Conservation (phyloP, 2,888 invertebrate species). For the Apamea epomidion region DNA sequence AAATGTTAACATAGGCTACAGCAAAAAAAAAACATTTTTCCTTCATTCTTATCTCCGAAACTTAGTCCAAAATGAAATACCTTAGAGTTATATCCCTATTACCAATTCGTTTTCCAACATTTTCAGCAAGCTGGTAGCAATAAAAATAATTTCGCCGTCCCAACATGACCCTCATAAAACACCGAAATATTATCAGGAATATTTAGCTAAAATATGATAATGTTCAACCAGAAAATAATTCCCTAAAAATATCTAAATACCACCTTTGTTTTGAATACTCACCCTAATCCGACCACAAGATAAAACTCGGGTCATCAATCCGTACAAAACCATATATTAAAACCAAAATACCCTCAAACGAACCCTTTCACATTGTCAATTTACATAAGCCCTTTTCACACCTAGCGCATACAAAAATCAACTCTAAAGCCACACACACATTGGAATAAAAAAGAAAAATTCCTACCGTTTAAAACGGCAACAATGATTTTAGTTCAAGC, state of each 20-base stretch:
- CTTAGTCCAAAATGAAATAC: background rate
- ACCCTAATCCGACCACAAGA: slow-evolving; percentile 32
- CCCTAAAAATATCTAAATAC: slow-evolving; percentile 47
- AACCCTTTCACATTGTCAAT: slow-evolving; percentile 63
- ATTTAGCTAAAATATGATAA: slow-evolving; percentile 44
- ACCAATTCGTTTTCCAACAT: slow-evolving; percentile 18
- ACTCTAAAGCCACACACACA: slow-evolving; percentile 61
- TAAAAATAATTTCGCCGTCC: slow-evolving; percentile 39
- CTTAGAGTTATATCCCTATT: slow-evolving; percentile 21
- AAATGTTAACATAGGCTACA: background rate
- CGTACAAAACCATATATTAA: slow-evolving; percentile 40
- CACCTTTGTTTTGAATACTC: slow-evolving; percentile 52
- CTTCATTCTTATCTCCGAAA: background rate
- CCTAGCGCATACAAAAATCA: slow-evolving; percentile 46
- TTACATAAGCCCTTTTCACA: slow-evolving; percentile 67
- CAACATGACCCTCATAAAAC: slow-evolving; percentile 47
- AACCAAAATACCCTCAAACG: slow-evolving; percentile 59
- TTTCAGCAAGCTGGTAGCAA: slow-evolving; percentile 27
- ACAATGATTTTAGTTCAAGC: slow-evolving; percentile 84
- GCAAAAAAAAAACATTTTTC: background rate
- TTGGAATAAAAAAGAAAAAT: slow-evolving; percentile 64
- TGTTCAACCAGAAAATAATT: slow-evolving; percentile 29
- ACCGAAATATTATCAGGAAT: slow-evolving; percentile 35
- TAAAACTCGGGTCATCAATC: slow-evolving; percentile 52
- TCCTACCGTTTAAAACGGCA: slow-evolving; percentile 78